phyloP scores from a whole-genome alignment of 2,797 vertebrate species.

The Cryptoblepharus egeriae region DNA sequence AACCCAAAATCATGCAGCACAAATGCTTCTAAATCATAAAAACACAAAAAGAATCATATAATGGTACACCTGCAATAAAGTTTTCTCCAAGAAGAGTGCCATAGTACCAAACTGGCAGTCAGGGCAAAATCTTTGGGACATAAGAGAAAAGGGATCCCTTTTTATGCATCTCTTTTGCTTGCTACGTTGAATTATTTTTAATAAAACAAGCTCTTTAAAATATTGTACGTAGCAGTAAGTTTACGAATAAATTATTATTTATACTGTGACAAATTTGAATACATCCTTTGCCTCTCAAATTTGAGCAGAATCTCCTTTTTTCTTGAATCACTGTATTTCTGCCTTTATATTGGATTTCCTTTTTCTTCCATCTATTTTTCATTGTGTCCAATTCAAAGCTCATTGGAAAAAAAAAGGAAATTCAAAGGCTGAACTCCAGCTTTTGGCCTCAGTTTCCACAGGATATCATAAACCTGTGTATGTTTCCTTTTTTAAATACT shows the following conservation, averaged over 20 bases:
- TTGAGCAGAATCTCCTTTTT: slow-evolving; percentile 11
- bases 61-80: not conserved
- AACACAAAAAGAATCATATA: not conserved
- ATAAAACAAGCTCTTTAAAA: too few relatives aligned
- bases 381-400: not conserved
- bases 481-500: slow-evolving; percentile 40
- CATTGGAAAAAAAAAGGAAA: not conserved
- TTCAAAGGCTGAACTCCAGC: not conserved
- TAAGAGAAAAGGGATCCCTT: too few relatives aligned
- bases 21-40: not conserved
- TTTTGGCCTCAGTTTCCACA: not conserved
- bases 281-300: not conserved
- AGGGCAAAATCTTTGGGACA: not conserved
- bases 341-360: not conserved
- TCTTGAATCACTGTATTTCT: not conserved
- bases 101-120: not conserved
- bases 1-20: not conserved
- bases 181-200: too few relatives aligned
- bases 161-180: too few relatives aligned
- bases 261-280: not conserved
- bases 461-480: not conserved
- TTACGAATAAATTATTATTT: not conserved
- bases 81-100: not conserved
- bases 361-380: slow-evolving; percentile 14
- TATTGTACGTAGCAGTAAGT: too few relatives aligned